phyloP scores from a whole-genome alignment of 2,797 vertebrate species.

The Crocidura indochinensis region DNA sequence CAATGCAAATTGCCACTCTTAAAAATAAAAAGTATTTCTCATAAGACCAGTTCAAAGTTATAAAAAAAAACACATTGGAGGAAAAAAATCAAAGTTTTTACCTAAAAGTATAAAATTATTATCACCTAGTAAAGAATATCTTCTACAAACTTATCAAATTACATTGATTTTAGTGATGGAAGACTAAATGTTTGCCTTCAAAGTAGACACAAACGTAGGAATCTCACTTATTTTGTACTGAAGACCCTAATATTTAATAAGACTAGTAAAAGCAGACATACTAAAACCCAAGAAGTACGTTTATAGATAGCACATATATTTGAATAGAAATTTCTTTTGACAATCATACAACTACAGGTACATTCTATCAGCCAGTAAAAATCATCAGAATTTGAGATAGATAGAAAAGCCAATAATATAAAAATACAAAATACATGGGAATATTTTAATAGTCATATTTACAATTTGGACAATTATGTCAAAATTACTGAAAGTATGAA shows the following conservation, averaged over 20 bases:
- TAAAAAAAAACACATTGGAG: neutral
- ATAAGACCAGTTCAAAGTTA: neutral
- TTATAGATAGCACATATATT: too few species aligned
- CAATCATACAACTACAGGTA: neutral
- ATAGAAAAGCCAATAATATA: neutral
- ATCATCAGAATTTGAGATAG: neutral
- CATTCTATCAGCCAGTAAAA: neutral
- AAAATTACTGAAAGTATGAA: neutral
- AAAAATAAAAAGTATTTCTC: neutral
- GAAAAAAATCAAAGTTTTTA: neutral
- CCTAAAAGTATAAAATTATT: neutral
- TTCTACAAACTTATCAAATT: neutral
- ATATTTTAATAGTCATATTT: neutral
- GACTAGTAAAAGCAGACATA: neutral
- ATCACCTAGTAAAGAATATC: neutral
- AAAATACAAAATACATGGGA: neutral
- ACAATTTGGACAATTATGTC: neutral
- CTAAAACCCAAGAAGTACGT: neutral
- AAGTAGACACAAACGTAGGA: neutral
- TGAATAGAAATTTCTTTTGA: neutral
- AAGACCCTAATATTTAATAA: neutral
- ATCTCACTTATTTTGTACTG: neutral
- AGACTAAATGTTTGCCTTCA: neutral
- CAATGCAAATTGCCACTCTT: neutral
- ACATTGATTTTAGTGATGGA: neutral